phyloP scores from a whole-genome alignment of 2,113 vertebrate species.

The Alces alces region DNA sequence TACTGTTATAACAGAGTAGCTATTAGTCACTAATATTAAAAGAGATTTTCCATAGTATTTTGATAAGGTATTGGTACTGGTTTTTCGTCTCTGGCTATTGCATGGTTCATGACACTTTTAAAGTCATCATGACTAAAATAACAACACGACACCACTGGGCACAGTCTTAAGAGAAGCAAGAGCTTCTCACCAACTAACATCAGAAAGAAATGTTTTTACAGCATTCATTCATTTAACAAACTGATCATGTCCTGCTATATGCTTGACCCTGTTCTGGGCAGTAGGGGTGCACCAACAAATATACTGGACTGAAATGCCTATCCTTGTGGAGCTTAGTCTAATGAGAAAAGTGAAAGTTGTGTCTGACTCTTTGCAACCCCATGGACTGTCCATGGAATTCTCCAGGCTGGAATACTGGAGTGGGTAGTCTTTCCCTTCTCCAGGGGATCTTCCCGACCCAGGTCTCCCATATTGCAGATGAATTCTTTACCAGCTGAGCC shows the following conservation, averaged over 20 bases:
- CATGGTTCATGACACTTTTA: not conserved
- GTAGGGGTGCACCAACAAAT: not conserved
- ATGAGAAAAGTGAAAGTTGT: not conserved
- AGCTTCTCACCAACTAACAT: not conserved
- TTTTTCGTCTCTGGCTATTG: not conserved
- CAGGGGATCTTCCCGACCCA: not conserved
- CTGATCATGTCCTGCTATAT: not conserved
- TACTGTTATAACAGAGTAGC: not conserved
- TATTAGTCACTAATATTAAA: not conserved
- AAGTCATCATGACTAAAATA: not conserved
- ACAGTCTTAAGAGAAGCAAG: not conserved
- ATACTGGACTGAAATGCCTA: not conserved
- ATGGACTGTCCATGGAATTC: not conserved
- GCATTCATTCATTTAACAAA: not conserved
- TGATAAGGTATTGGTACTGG: not conserved
- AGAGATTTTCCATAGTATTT: not conserved
- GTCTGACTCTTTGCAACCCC: not conserved
- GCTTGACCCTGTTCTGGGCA: not conserved
- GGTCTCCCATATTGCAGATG: not conserved
- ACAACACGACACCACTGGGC: not conserved
- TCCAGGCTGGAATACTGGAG: not conserved
- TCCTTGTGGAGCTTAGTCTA: not conserved
- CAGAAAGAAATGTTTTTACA: not conserved
- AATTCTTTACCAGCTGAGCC: not conserved
- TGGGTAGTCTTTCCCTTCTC: not conserved